Evolutionary conservation across 2,888 invertebrate species (phyloP).

Genomic region (Amphipoea oculea): DNA sequence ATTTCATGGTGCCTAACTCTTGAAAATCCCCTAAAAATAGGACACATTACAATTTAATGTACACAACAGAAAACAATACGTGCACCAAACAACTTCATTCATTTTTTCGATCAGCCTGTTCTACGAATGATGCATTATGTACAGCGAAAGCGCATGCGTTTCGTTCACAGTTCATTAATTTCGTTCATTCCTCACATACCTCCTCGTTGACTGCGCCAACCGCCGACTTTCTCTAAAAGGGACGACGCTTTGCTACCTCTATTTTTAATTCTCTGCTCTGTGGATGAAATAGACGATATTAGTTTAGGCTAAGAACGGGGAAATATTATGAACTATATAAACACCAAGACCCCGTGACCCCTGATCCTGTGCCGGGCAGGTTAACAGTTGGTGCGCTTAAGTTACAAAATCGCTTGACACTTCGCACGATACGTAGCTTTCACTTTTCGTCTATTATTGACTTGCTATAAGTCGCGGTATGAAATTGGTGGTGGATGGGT

Average conservation of each 20-base stretch:
- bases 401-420: slow-evolving; percentile 2
- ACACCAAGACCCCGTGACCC: neutral
- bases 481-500: neutral
- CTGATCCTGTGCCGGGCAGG: neutral
- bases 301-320: slow-evolving; percentile 39
- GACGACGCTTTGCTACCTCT: slow-evolving; percentile 87
- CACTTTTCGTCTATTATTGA: neutral
- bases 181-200: slow-evolving; percentile 79
- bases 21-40: slow-evolving; percentile 8
- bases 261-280: slow-evolving; percentile 89
- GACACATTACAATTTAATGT: slow-evolving; percentile 5
- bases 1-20: neutral
- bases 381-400: neutral
- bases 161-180: slow-evolving; percentile 38
- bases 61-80: slow-evolving; percentile 54
- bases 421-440: neutral
- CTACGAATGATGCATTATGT: slow-evolving; percentile 54
- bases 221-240: slow-evolving; percentile 86
- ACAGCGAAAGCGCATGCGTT: slow-evolving; percentile 79
- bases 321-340: slow-evolving; percentile 3
- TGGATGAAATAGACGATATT: slow-evolving; percentile 81
- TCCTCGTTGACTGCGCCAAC: slow-evolving; percentile 89
- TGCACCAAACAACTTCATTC: slow-evolving; percentile 55
- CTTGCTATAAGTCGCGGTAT: too few species aligned
- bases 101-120: slow-evolving; percentile 34